A percentile compares a stretch with the other conserved stretches of the same genome.
phyloP scores from a whole-genome alignment of 2,797 vertebrate species.

The Zalophus californianus region DNA sequence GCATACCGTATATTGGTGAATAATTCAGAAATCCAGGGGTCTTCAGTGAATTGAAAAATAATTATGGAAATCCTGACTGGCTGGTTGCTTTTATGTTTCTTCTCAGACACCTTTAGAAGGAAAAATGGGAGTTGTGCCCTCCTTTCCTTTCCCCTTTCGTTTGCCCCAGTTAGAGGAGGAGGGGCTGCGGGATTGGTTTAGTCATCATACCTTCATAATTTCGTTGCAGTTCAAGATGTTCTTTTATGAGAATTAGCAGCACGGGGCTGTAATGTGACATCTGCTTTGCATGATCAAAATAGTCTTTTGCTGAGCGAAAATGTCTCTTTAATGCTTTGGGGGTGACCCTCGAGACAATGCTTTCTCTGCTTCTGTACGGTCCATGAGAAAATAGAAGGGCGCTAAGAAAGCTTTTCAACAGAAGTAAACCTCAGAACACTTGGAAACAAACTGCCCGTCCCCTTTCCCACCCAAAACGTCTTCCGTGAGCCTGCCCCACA shows the following conservation, averaged over 20 bases:
- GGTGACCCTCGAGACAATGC: slow-evolving; percentile 63
- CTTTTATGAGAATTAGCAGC: slow-evolving; percentile 61
- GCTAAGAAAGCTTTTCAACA: slow-evolving; percentile 78
- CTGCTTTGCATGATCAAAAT: slow-evolving; percentile 57
- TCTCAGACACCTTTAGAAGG: slow-evolving; percentile 8
- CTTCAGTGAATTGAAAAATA: slow-evolving; percentile 43
- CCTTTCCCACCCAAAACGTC: slow-evolving; percentile 63
- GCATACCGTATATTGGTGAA: slow-evolving; percentile 24
- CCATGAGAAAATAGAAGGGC: slow-evolving; percentile 66
- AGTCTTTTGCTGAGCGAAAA: slow-evolving; percentile 51
- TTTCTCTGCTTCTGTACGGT: slow-evolving; percentile 70
- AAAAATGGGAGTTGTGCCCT: background rate
- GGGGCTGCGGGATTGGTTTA: background rate
- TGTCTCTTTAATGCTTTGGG: slow-evolving; percentile 2
- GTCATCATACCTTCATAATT: slow-evolving; percentile 42
- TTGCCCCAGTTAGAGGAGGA: background rate
- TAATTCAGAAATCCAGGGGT: background rate
- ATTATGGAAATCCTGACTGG: slow-evolving; percentile 46
- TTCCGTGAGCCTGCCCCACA: slow-evolving; percentile 57
- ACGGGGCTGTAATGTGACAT: background rate
- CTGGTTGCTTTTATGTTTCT: slow-evolving; percentile 64
- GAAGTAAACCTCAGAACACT: slow-evolving; percentile 79
- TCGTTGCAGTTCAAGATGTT: slow-evolving; percentile 59
- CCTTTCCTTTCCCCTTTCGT: background rate
- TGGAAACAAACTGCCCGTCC: slow-evolving; percentile 81